phyloP scores from a whole-genome alignment of 2,113 vertebrate species.

The Cisticola juncidis region DNA sequence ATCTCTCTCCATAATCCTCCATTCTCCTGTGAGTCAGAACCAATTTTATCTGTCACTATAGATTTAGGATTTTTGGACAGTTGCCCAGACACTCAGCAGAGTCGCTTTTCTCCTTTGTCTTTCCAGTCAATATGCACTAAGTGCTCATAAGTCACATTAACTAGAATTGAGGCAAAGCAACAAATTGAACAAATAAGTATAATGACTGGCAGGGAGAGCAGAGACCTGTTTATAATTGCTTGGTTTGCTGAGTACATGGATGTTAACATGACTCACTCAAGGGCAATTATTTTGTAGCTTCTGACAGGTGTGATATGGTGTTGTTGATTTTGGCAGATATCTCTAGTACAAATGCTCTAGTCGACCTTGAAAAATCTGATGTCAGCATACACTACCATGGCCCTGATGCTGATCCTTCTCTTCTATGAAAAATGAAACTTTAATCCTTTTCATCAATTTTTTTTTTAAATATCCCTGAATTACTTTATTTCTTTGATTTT shows the following conservation, averaged over 20 bases:
- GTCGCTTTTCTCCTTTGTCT: neutral
- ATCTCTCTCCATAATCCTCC: neutral
- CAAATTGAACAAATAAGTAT: neutral
- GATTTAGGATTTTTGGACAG: neutral
- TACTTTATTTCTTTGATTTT: neutral
- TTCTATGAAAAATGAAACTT: neutral
- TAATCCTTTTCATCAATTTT: neutral
- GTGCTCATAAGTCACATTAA: neutral
- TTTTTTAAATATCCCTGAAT: neutral
- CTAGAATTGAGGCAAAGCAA: neutral
- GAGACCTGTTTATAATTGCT: neutral
- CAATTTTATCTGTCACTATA: neutral
- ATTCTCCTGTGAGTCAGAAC: neutral
- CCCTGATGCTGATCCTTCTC: neutral
- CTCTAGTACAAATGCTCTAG: neutral
- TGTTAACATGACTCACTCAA: constrained; percentile 6
- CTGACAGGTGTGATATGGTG: neutral
- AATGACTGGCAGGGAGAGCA: neutral
- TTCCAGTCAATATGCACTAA: neutral
- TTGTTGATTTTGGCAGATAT: constrained; percentile 5
- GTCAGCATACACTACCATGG: neutral
- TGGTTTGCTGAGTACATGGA: neutral
- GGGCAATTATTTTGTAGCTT: neutral
- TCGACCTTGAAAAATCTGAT: neutral
- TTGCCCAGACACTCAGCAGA: neutral